Base-by-base conservation (phyloP, 23 tunicate species). In the Phallusia fumigata region DNA sequence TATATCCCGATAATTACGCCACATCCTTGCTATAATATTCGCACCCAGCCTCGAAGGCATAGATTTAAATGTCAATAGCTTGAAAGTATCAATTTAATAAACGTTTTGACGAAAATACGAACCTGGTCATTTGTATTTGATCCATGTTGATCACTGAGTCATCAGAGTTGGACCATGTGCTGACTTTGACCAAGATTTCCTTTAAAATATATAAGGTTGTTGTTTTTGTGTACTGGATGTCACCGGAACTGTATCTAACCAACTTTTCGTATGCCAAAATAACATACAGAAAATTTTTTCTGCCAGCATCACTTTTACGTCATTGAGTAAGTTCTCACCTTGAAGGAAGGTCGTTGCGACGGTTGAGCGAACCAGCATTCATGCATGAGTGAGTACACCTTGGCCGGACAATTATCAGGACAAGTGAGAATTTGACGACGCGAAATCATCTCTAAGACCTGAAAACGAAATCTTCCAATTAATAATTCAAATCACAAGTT, bases 371-470 rank as follows among this genome's bases (percentile, higher is more conserved):
- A 33, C 98, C 98, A 93, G 58, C 98, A 93, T 85, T 93, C 93
- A 24, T 78, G 87, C 90, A 93, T 93, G 34, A 93, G 87, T 36
- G 98, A 75, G 78, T 88, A 93, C 0, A 93, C 85, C 45, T 82
- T 83, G 32, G 98, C 89, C 31, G 98, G 93, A 85, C 98, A 93
- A 33, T 93, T 90, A 80, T 88, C 93, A 0, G 98, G 98, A 85
- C 98, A 93, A 32, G 90, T 51, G 0, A 93, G 90, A 35, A 93
- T 83, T 64, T 88, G 93, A 21, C 88, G 82, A 0, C 93, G 81
- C 0, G 83, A 53, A 30, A 93, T 85, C 90, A 93, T 83, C 30
- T 88, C 98, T 31, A 93, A 69, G 30, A 93, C 98, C 80, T 77
- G 53, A 19, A 77, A 19, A 35, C 47, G 10, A 5, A n/a, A n/a